Evolutionary conservation across 1,140 invertebrate species (phyloP).

Genomic region (Homarus americanus): DNA sequence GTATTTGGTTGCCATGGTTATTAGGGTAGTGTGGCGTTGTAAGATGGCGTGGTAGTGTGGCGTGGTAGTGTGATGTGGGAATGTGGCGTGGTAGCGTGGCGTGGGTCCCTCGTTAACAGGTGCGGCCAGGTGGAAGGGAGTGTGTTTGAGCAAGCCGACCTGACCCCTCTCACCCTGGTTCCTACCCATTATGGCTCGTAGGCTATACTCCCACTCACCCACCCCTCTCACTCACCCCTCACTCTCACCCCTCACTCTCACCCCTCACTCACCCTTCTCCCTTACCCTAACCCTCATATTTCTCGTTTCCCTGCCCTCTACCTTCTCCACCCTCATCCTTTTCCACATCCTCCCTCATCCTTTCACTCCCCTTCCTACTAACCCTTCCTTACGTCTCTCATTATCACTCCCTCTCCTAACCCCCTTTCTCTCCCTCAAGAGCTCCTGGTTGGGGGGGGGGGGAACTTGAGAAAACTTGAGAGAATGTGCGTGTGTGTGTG

Average conservation of each 20-base stretch:
- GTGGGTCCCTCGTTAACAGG: too few relatives aligned
- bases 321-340: neutral
- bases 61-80: too few relatives aligned
- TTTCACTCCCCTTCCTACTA: neutral
- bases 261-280: too few relatives aligned
- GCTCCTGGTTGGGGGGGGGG: neutral
- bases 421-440: too few relatives aligned
- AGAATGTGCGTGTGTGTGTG: neutral
- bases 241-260: too few relatives aligned
- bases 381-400: neutral
- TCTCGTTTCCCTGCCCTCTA: neutral
- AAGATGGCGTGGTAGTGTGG: too few relatives aligned
- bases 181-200: neutral
- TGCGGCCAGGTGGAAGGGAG: too few relatives aligned
- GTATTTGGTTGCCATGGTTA: too few relatives aligned
- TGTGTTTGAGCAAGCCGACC: neutral
- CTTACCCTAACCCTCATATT: neutral
- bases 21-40: too few relatives aligned
- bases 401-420: neutral
- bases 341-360: neutral
- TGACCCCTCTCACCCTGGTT: neutral
- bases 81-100: too few relatives aligned
- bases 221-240: too few relatives aligned
- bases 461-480: neutral
- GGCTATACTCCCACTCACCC: neutral